Evolutionary conservation across 2,113 vertebrate genomes (phyloP), one percentile per base, ranked within the genome.

Genomic region (Melospiza georgiana): DNA sequence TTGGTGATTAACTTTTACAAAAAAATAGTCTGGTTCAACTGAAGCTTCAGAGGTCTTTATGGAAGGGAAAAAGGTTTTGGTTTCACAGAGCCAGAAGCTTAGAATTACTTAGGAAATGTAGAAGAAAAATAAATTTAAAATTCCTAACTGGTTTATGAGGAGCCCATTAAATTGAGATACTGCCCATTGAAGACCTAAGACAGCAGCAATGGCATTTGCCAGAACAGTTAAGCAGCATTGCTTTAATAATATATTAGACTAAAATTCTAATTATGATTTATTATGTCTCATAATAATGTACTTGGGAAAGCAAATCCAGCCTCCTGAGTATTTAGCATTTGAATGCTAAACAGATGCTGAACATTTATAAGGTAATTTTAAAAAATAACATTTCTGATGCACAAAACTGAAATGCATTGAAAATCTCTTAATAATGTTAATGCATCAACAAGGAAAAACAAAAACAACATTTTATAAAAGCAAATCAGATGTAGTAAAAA

Each of bases 231-330:
- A 91, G 52, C 66, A 84, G 41, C 49, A 74, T 28, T 87, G 37
- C 33, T 93, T 92, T 90, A 93, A 86, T 86, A 93, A 92, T 76
- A 86, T 67, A 94, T 90, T 89, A 81, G 65, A 78, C 66, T 80
- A 65, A 86, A 92, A 71, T 87, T 92, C 65, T 96, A 84, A 94
- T 94, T 87, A 63, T 91, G 57, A 84, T 94, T 87, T 91, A 86
- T 66, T 89, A 31, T 75, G 30, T 59, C 73, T 82, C 69, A 57
- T 91, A 82, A 87, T 52, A 87, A 85, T 84, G 58, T 81, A 75
- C 66, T 91, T 89, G 61, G 87, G 54, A 89, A 95, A 91, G 48
- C 74, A 95, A 87, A 91, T 89, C 37, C 39, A 81, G 44, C 11
- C 54, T 78, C 82, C 58, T n/a, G 61, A 68, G 66, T 79, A 75